phyloP scores from a whole-genome alignment of 2,797 vertebrate species.

The Etheostoma perlongum region DNA sequence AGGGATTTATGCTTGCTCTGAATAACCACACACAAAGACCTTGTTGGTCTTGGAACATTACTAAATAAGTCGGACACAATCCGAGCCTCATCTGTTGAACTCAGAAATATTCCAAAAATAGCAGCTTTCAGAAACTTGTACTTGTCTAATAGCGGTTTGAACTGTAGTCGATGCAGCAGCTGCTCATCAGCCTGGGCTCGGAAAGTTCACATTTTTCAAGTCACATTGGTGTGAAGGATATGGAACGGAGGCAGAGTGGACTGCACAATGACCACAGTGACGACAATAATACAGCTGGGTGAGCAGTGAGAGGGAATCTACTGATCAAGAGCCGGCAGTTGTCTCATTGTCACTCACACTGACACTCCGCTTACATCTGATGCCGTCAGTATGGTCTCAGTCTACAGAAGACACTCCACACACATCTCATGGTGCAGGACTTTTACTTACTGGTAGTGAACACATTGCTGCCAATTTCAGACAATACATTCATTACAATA shows the following conservation, averaged over 20 bases:
- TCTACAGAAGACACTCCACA: not conserved
- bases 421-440: too few species aligned
- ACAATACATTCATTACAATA: not conserved
- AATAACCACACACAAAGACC: too few species aligned
- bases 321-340: slow-evolving; percentile 44
- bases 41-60: too few species aligned
- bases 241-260: slow-evolving; percentile 45
- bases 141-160: slow-evolving; percentile 29
- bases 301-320: slow-evolving; percentile 27
- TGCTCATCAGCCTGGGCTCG: slow-evolving; percentile 40
- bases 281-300: slow-evolving; percentile 31
- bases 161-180: slow-evolving; percentile 11
- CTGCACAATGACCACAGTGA: slow-evolving; percentile 44
- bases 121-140: slow-evolving; percentile 16
- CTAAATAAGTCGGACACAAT: too few species aligned
- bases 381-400: not conserved
- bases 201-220: slow-evolving; percentile 26
- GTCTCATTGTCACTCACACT: slow-evolving; percentile 20
- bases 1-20: too few species aligned
- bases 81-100: not conserved
- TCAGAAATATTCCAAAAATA: slow-evolving; percentile 20
- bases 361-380: not conserved
- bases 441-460: not conserved
- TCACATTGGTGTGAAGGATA: slow-evolving; percentile 36
- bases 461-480: not conserved